Base-by-base conservation (phyloP, 2,797 vertebrate species). In the Gymnodraco acuticeps region DNA sequence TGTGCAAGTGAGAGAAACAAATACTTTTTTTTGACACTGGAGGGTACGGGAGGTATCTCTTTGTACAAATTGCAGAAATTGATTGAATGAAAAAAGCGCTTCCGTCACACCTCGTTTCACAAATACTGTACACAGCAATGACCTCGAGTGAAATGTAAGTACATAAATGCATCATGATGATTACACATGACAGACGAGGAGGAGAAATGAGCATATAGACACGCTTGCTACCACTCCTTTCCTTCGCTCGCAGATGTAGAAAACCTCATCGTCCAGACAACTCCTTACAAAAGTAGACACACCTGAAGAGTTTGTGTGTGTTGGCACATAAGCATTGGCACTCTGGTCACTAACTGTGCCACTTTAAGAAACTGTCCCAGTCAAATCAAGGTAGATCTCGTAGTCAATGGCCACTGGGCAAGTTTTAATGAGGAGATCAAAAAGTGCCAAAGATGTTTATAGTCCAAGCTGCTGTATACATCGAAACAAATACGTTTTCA, bases 1-100 rank as follows among this genome's bases (percentile, higher is more conserved):
- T 92, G 93, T 94, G 93, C 94, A 92, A 91, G 92, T 90, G 88
- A 94, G 82, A 92, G 85, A 92, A 91, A 93, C 87, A 68, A 88
- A 90, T 87, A 92, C 71, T 76, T 81, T 38, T 82, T 87, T 82
- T 87, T 82, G 84, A 93, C 87, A 89, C 87, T 77, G 82, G 78
- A 91, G 73, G 85, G 64, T 45, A 71, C 78, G 84, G 88, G 87
- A 89, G 86, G 88, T 87, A 83, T 89, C 72, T 80, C 86, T 92
- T 89, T 91, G 86, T 91, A 94, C 91, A 94, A 91, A 93, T 85
- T 87, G 88, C 88, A 89, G 88, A 84, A 78, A 85, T 82, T 84
- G 70, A 75, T 75, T 27, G 70, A 82, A 92, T 88, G 89, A 87
- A 86, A 85, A 38, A 88, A 81, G 83, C 75, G 16, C 82, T 85